Base-by-base conservation (phyloP, 2,888 invertebrate genomes). In the Smittia sp. region DNA sequence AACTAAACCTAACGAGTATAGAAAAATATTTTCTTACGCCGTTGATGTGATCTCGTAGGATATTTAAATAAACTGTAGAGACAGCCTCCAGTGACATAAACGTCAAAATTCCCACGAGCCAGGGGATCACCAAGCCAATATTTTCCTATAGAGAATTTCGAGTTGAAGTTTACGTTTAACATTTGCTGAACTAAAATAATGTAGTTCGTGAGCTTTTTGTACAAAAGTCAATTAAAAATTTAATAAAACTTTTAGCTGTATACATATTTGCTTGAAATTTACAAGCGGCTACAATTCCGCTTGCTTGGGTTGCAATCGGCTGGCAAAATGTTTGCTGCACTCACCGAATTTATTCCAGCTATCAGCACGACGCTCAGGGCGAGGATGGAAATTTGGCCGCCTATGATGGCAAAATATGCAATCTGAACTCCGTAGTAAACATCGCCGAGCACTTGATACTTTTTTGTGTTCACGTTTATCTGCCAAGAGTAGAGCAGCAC, bases 341-440 rank as follows among this genome's bases (percentile, higher is more conserved):
- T 89, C 82, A 90, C 91, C 88, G 89, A 90, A 84, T 89, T 87
- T 80, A 91, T 89, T 76, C 90, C 90, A 80, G 89, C 86, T 78
- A 90, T 86, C 74, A 91, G 83, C 77, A 89, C 85, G 81, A 90
- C 85, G 80, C 90, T 90, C 74, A 91, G 84, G 74, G 89, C 83
- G 76, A 90, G 87, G 89, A 90, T 90, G 78, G 90, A 90, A 84
- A 90, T 86, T 82, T 91, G 90, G 66, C 90, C 90, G 79, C 90
- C 90, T 81, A 91, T 90, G 78, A 91, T 90, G 78, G 90, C 90
- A 78, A 89, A 86, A 82, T 91, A 90, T 77, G 91, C 90, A 82
- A 91, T 90, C 85, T 91, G 91, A 79, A 91, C 91, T 83, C 90
- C 90, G 81, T 90, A 90, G 82, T 90, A 91, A 76, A 91, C 90